phyloP scores from a whole-genome alignment of 2,888 invertebrate genomes.

The Cryptocephalus moraei region DNA sequence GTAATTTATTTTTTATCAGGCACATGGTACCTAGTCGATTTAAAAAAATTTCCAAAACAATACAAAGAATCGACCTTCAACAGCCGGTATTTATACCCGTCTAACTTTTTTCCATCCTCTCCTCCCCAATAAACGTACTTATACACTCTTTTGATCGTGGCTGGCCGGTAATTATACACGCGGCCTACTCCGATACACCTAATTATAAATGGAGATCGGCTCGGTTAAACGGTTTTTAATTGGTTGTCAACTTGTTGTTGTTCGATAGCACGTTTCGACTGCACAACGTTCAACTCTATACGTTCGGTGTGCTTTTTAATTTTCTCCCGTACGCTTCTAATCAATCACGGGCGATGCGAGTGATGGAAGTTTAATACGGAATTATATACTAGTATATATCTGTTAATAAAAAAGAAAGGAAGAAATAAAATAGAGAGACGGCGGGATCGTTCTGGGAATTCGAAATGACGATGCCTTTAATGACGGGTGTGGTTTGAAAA shows the following conservation, averaged over 20 bases:
- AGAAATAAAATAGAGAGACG: too few relatives aligned
- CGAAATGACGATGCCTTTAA: too few relatives aligned
- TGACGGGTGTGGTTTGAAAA: too few relatives aligned
- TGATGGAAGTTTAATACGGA: not conserved
- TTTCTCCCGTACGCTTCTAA: constrained; percentile 5
- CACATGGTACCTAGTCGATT: too few relatives aligned
- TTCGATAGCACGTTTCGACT: not conserved
- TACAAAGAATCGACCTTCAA: too few relatives aligned
- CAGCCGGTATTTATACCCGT: too few relatives aligned
- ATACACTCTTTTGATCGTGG: constrained; percentile 25
- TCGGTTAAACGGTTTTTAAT: constrained; percentile 36
- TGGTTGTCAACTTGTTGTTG: constrained; percentile 34
- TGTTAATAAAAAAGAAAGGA: too few relatives aligned
- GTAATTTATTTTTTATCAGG: too few relatives aligned
- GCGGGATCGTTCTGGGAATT: too few relatives aligned
- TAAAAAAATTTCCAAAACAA: too few relatives aligned
- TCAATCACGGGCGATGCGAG: constrained; percentile 4
- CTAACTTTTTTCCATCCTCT: too few relatives aligned
- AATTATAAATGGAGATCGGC: constrained; percentile 34
- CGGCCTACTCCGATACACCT: constrained; percentile 35
- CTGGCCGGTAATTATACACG: constrained; percentile 30
- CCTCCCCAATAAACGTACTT: constrained; percentile 4
- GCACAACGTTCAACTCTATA: not conserved
- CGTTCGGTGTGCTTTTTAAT: constrained; percentile 9
- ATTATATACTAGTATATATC: too few relatives aligned